Percentiles rank a stretch among this genome's conserved stretches.
Conservation (phyloP, 2,113 vertebrate species). For the Pelusios castaneus region DNA sequence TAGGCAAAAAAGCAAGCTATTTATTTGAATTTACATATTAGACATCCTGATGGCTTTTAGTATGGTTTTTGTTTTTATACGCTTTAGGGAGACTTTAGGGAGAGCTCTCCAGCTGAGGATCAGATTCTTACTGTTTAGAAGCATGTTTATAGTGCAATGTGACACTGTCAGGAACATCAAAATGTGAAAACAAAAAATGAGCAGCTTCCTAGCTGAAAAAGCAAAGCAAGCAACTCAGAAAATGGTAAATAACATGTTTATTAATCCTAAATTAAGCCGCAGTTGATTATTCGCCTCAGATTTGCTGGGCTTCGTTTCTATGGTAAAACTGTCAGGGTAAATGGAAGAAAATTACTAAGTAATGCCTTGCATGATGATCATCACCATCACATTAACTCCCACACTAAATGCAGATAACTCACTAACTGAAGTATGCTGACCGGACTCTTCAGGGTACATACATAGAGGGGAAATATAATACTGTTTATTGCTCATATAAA, state of each 20-base stretch:
- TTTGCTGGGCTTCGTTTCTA: constrained; percentile 41
- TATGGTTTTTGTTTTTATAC: neutral
- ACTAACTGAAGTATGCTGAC: neutral
- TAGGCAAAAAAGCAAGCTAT: neutral
- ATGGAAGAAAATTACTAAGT: constrained; percentile 42
- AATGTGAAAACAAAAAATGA: neutral
- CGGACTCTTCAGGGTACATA: neutral
- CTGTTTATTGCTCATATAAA: neutral
- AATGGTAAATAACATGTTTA: constrained; percentile 18
- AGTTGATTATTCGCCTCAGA: constrained; percentile 25
- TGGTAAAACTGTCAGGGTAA: constrained; percentile 26
- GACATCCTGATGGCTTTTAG: neutral
- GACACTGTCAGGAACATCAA: neutral
- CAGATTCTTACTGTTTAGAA: neutral
- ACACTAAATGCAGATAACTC: neutral
- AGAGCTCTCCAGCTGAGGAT: neutral
- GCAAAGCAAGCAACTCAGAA: neutral
- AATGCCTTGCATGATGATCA: constrained; percentile 1
- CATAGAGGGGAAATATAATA: neutral
- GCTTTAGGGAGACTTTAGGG: neutral
- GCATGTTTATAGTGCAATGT: constrained; percentile 18
- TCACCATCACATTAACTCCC: neutral
- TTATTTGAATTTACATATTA: neutral
- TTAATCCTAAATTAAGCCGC: constrained; percentile 28
- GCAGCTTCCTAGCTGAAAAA: neutral